Conservation (phyloP, 2,888 invertebrate species). For the Tipula helvola region DNA sequence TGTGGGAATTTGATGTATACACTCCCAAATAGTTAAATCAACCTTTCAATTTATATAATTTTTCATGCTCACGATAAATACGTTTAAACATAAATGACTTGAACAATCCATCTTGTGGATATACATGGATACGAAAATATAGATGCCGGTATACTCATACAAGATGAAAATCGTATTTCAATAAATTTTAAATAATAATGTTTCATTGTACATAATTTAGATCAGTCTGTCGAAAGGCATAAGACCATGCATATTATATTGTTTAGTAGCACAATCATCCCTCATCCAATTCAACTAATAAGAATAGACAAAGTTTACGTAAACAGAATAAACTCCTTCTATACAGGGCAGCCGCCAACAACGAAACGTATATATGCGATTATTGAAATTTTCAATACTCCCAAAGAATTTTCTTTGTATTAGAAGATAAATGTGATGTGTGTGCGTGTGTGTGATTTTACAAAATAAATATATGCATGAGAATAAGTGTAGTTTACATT, state of each 20-base stretch:
- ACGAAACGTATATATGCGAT: neutral
- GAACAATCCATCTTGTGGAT: neutral
- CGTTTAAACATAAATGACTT: neutral
- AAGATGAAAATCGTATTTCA: neutral
- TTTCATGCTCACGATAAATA: neutral
- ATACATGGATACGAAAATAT: neutral
- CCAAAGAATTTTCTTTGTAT: neutral
- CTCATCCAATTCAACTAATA: neutral
- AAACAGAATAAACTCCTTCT: neutral
- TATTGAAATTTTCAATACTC: neutral
- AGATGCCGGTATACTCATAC: neutral
- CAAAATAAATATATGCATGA: no score
- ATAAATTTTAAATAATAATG: neutral
- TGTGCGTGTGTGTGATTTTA: no score
- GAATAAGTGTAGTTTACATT: no score
- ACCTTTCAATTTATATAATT: neutral
- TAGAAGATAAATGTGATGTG: neutral
- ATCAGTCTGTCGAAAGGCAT: neutral
- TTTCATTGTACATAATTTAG: neutral
- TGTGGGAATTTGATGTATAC: neutral
- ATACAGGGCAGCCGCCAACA: neutral
- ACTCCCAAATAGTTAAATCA: neutral
- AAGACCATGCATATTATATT: neutral
- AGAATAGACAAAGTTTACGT: neutral
- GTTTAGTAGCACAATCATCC: neutral